Percentiles rank a stretch among this genome's conserved stretches.
Conservation (phyloP, 2,797 vertebrate genomes). For the Sparus aurata region DNA sequence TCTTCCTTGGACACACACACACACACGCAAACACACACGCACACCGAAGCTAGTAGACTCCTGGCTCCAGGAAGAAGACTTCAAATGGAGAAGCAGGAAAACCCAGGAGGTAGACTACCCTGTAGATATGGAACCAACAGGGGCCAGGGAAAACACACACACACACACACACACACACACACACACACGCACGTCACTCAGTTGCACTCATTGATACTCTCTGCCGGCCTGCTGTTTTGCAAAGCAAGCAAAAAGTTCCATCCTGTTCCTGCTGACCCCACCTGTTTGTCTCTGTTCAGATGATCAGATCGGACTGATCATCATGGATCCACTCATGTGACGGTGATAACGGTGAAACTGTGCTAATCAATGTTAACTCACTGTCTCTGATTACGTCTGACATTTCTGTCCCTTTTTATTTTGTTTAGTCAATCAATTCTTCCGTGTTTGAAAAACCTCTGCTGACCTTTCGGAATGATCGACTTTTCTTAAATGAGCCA, state of each 20-base stretch:
- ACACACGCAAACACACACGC: slow-evolving; percentile 29
- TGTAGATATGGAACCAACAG: slow-evolving; percentile 35
- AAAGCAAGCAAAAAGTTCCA: slow-evolving; percentile 55
- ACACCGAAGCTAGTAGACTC: slow-evolving; percentile 59
- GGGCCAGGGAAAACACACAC: slow-evolving; percentile 34
- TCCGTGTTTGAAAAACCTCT: background rate
- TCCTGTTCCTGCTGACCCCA: slow-evolving; percentile 56
- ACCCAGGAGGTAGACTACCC: slow-evolving; percentile 59
- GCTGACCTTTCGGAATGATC: background rate
- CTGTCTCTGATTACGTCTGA: slow-evolving; percentile 21
- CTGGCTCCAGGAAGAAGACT: slow-evolving; percentile 87
- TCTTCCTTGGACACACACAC: slow-evolving; percentile 75
- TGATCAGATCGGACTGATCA: slow-evolving; percentile 65
- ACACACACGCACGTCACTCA: slow-evolving; percentile 26
- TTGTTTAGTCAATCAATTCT: background rate
- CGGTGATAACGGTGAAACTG: slow-evolving; percentile 52
- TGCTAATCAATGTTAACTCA: slow-evolving; percentile 66
- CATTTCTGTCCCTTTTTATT: background rate
- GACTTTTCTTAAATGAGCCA: background rate
- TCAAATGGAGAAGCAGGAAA: slow-evolving; percentile 78
- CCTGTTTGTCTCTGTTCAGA: slow-evolving; percentile 47
- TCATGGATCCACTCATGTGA: slow-evolving; percentile 60
- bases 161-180: slow-evolving; percentile 42
- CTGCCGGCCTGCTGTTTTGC: slow-evolving; percentile 30
- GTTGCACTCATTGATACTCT: slow-evolving; percentile 14